Evolutionary conservation across 1,140 invertebrate genomes (phyloP), one percentile per base, ranked within the genome.

Genomic region (Bombus breviceps): DNA sequence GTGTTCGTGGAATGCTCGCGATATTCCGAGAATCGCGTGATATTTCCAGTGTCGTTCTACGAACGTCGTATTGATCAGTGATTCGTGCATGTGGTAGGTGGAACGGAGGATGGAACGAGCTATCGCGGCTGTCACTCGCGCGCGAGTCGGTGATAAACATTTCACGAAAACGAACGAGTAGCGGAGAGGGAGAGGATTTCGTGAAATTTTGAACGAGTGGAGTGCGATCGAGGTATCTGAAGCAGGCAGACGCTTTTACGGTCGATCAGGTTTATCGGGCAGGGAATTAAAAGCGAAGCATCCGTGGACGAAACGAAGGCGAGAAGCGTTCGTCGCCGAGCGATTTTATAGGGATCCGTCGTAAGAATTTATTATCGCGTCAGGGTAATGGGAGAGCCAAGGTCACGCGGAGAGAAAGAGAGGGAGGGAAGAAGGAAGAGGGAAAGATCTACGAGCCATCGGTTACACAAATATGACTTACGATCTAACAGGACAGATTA

Each of bases 31-130:
- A 85, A 72, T 22, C 76, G 68, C 13, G 32, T 37, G 76, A 85
- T 85, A 85, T 85, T 85, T 85, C 83, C 47, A 80, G 76, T 85
- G 77, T 83, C 81, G 81, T 85, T 85, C 83, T 39, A 43, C 77
- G 76, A 80, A 80, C 53, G 15, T 72, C 41, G 59, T 80, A 82
- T 82, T 66, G 79, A 81, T 74, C 34, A 32, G 22, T 62, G 47
- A 39, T 12, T 72, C 41, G 57, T 25, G 28, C 32, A 39, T 37
- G 32, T 18, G 22, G 64, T 72, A 79, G 76, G 83, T 84, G 68
- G 64, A 43, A 83, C 53, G 32, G n/a, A 59, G 41, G 39, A 28
- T 62, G n/a, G 59, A 28, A 68, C 34, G 66, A 39, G 25, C n/a
- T 59, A 59, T 62, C 43, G 39, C 34, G 8, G 3, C 3, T 2